Base-by-base conservation (phyloP, 2,113 vertebrate genomes). In the Zapus hudsonius region DNA sequence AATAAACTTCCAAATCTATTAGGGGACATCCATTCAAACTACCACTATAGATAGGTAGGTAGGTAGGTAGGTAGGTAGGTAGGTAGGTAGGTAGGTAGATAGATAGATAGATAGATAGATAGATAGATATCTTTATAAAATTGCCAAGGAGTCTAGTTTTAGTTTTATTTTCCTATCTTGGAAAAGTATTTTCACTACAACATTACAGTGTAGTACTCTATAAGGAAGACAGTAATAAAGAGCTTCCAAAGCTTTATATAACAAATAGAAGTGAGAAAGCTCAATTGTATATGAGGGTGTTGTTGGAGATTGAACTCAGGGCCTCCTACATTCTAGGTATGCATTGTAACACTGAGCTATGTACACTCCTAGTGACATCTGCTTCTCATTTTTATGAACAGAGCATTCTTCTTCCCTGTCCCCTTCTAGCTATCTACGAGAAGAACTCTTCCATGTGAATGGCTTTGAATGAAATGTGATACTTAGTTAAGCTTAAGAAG, bases 121-220 rank as follows among this genome's bases (percentile, higher is more conserved):
- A n/a, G n/a, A n/a, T n/a, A n/a, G n/a, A n/a, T n/a, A n/a, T 47
- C 33, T n/a, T 84, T 67, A 83, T 22, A 67, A 87, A 87, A 70
- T 91, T 87, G 9, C 59, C 85, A 82, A 74, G 61, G 84, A 42
- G 25, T 89, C n/a, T 89, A 31, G 29, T 80, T 92, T 83, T 89
- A 93, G 29, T 80, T 93, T 83, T 89, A 93, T 72, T 94, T 17
- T 25, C 3, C 85, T 92, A 91, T 61, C 91, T 88, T 69, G 74
- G 52, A 55, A 70, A 52, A 33, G 44, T 55, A 80, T 72, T 84
- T 92, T 88, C 33, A 47, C 6, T 89, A 31, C 25, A 74, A 44
- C 80, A 92, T 40, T 40, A 23, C 38, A 25, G 70, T 40, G 23
- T 19, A 17, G n/a, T 72, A 20, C 66, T 70, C 25, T 33, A 15